phyloP scores from a whole-genome alignment of 2,113 vertebrate species.

The Tragelaphus strepsiceros region DNA sequence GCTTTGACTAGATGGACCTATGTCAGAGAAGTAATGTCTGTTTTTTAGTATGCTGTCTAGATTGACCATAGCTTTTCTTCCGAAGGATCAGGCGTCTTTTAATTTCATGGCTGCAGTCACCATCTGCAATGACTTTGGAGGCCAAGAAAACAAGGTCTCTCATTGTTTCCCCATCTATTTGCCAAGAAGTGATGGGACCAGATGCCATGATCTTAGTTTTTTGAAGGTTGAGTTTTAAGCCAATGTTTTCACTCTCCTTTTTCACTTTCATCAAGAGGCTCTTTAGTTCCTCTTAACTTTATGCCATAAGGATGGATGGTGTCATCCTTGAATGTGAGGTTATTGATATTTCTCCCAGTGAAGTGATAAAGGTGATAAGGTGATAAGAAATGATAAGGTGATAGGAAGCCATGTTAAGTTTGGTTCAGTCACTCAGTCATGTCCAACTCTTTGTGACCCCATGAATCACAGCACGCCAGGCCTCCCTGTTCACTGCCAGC shows the following conservation, averaged over 20 bases:
- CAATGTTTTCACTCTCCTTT: not conserved
- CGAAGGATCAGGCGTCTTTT: not conserved
- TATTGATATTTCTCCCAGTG: not conserved
- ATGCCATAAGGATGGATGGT: not conserved
- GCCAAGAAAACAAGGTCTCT: not conserved
- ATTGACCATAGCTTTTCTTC: not conserved
- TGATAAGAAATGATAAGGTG: not conserved
- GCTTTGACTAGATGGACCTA: not conserved
- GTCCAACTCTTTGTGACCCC: fast-evolving
- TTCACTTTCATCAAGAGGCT: not conserved
- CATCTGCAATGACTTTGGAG: not conserved
- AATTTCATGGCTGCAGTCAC: not conserved
- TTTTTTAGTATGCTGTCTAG: not conserved
- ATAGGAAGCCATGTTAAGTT: not conserved
- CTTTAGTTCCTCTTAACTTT: not conserved
- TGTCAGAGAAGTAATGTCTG: not conserved
- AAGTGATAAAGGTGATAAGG: not conserved
- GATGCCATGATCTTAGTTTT: not conserved
- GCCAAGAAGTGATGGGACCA: not conserved
- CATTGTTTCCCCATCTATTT: not conserved
- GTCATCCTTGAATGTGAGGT: not conserved
- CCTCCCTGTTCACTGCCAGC: too few species aligned
- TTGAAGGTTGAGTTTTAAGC: not conserved
- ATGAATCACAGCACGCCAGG: too few species aligned
- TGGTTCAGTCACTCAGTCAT: fast-evolving